These are phyloP conservation scores for Peromyscus melanophrys DNA, from an alignment of 2,797 vertebrate genomes.

Conservation along the genomic window DNA sequence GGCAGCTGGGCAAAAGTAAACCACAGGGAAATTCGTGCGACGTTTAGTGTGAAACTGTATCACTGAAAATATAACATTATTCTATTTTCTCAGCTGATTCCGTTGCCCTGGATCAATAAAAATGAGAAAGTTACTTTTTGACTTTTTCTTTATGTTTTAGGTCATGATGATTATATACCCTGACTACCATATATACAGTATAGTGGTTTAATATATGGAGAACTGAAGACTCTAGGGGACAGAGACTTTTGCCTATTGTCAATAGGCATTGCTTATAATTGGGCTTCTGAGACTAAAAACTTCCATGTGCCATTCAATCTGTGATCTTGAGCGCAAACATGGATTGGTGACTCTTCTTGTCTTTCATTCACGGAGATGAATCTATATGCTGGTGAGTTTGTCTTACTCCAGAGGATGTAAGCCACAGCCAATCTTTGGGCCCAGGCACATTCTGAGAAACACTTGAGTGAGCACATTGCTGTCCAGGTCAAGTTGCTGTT, in stretches of 20 bases:
- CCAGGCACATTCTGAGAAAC: not conserved
- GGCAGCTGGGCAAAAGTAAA: constrained; percentile 45
- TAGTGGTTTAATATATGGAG: not conserved
- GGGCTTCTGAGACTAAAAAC: not conserved
- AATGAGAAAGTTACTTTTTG: not conserved
- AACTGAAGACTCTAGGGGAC: not conserved
- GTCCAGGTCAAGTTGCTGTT: constrained; percentile 27
- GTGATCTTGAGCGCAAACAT: not conserved
- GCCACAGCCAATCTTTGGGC: not conserved
- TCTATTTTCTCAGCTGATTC: constrained; percentile 20
- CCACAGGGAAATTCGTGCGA: constrained; percentile 25
- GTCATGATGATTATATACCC: not conserved
- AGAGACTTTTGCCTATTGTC: not conserved
- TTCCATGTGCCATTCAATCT: not conserved
- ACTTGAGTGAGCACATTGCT: not conserved
- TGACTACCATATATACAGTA: not conserved
- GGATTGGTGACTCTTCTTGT: not conserved
- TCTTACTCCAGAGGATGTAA: not conserved
- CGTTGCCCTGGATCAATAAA: not conserved
- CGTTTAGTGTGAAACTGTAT: not conserved
- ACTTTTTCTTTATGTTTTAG: constrained; percentile 43
- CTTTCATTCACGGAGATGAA: not conserved
- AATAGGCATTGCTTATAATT: constrained; percentile 9
- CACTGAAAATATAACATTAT: constrained; percentile 23
- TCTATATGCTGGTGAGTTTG: not conserved